Conservation (phyloP, 2,797 vertebrate species). For the Orientallactaga sibirica region DNA sequence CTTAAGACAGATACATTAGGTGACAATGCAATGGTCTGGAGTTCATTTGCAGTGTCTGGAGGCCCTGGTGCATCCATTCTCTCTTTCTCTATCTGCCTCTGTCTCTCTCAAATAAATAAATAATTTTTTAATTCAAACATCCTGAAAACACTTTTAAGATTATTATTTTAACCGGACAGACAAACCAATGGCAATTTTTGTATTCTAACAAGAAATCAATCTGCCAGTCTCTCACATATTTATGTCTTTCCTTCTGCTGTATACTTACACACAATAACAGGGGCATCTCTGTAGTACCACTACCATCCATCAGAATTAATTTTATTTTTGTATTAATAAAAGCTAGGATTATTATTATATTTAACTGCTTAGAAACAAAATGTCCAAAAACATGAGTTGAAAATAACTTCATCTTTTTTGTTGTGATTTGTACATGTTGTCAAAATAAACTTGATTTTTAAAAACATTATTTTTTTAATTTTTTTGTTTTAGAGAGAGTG, state of each 20-base stretch:
- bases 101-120: too few relatives aligned
- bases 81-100: too few relatives aligned
- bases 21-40: too few relatives aligned
- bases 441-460: too few relatives aligned
- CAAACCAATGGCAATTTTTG: not conserved
- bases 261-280: not conserved
- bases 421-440: too few relatives aligned
- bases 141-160: not conserved
- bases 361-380: slow-evolving; percentile 43
- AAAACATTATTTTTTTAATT: too few relatives aligned
- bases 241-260: not conserved
- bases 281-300: not conserved
- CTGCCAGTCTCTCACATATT: not conserved
- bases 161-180: not conserved
- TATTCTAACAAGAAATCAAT: not conserved
- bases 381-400: not conserved
- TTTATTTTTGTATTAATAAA: slow-evolving; percentile 20
- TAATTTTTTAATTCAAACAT: not conserved
- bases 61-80: too few relatives aligned
- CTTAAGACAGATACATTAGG: too few relatives aligned
- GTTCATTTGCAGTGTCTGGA: too few relatives aligned
- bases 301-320: slow-evolving; percentile 7
- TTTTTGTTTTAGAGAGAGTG: too few relatives aligned
- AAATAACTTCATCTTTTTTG: not conserved
- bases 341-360: not conserved